A percentile compares a stretch with the other conserved stretches of the same genome.
Evolutionary conservation across 2,797 vertebrate species (phyloP).

Genomic region (Chloroceryle inda): DNA sequence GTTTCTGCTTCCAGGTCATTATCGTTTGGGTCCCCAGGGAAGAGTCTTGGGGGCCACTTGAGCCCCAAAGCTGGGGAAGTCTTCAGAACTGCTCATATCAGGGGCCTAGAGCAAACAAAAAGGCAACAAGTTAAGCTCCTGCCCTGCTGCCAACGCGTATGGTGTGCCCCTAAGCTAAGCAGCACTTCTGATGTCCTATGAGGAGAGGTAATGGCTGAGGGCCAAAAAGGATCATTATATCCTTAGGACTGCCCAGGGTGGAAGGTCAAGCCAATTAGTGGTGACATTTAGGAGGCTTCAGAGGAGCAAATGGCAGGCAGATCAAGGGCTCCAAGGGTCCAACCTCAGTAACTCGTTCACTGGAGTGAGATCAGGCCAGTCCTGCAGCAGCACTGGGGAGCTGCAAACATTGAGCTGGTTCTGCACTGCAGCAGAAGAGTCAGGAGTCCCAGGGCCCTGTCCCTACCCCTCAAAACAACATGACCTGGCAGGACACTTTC

Average conservation of each 20-base stretch:
- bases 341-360: background rate
- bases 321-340: background rate
- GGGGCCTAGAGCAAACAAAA: conserved; percentile 88
- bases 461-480: background rate
- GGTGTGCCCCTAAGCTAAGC: background rate
- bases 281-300: background rate
- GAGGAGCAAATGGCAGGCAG: background rate
- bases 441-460: background rate
- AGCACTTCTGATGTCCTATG: background rate
- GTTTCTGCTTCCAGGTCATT: conserved; percentile 83
- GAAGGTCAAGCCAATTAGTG: background rate
- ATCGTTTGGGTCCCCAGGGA: conserved; percentile 98
- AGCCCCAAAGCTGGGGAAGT: conserved; percentile 98
- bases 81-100: conserved; percentile 98
- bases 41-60: conserved; percentile 93
- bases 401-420: background rate
- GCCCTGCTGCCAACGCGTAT: background rate
- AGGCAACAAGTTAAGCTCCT: conserved; percentile 55
- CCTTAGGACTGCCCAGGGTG: background rate
- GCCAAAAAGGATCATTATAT: accelerated
- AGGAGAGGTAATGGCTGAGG: background rate
- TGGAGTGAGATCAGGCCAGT: background rate
- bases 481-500: background rate
- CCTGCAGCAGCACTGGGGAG: background rate
- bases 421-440: background rate